Evolutionary conservation across 1,140 invertebrate genomes (phyloP), one percentile per base, ranked within the genome.

Genomic region (Acyrthosiphon pisum): DNA sequence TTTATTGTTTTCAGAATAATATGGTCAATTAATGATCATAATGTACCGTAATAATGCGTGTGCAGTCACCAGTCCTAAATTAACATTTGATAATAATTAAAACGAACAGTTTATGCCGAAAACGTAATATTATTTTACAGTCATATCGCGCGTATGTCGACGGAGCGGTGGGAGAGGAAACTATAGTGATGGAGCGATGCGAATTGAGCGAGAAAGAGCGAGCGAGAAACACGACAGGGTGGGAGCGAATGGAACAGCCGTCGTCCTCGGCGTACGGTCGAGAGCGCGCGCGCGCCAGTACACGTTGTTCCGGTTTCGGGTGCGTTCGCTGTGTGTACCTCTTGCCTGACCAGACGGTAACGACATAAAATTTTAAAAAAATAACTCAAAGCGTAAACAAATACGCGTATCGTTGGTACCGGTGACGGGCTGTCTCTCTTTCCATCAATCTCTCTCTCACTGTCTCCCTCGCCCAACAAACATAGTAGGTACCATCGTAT

Each of bases 261-360:
- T 30, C 84, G 84, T 30, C 44, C 26, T 41, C 37, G 37, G 44
- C 84, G 23, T 11, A 37, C 83, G 83, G 22, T 26, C 37, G 35
- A 22, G 35, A 83, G 41, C 84, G 23, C 37, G 37, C 44, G 84
- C 41, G 26, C 37, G 37, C 26, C 44, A 86, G 84, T 86, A 86
- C 84, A 86, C 84, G 84, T 41, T 86, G 84, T 86, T 86, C 84
- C 84, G 84, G 84, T 86, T 86, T 86, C 84, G 41, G 84, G 84
- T 46, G 84, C 41, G 84, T 46, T 46, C 37, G 84, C 41, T 6
- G 44, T n/a, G 84, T 86, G 23, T 86, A 41, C 37, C 44, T 30
- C 14, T 4, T 26, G 37, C 26, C 4, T 11, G 84, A 6, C 44
- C 41, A n/a, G 60, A 60, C 56, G 53, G 81, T 14, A 84, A 44